Evolutionary conservation across 2,888 invertebrate species (phyloP), one percentile per base, ranked within the genome.

Genomic region (Petrophora chlorosata): DNA sequence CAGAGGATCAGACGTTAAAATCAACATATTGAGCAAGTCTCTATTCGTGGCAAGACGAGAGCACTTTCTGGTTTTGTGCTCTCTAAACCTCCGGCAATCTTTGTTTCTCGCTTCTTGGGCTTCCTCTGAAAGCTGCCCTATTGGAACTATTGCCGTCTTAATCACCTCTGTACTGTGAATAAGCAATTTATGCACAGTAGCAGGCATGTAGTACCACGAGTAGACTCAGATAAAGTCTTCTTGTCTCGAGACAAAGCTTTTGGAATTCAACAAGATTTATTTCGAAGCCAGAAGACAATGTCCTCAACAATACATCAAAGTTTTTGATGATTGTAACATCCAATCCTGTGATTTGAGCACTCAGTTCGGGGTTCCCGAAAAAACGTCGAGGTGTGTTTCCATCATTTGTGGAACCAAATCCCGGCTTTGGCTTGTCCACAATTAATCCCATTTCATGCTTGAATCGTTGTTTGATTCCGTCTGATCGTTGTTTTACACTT

Each of bases 321-420:
- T 25, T 12, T 16, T 30, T 32, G 5, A 41, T 32, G 5, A 23
- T 22, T 14, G 7, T 8, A 1, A 41, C 22, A 23, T 41, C 25
- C 5, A 41, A 10, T 0, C 29, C 22, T 30, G 29, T 40, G 16
- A 40, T 40, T 7, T 30, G 13, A 4, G 30, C n/a, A 13, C 19
- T 14, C 2, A 29, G 19, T 9, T 40, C 39, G n/a, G 22, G 22
- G 10, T 40, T 30, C 7, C 3, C n/a, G 5, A 40, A 40, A 30
- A 40, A 40, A 13, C 39, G 10, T 2, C 25, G 25, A 25, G 23
- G 8, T 25, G n/a, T 25, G 2, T 25, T 25, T 25, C 8, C 9
- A 25, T n/a, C 23, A n/a, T 25, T n/a, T n/a, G 9, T 25, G 2
- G 8, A 25, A 25, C 23, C 23, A 19, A 19, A 19, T 19, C 19